Evolutionary conservation across 2,113 vertebrate genomes (phyloP), one percentile per base, ranked within the genome.

Genomic region (Epinephelus lanceolatus): DNA sequence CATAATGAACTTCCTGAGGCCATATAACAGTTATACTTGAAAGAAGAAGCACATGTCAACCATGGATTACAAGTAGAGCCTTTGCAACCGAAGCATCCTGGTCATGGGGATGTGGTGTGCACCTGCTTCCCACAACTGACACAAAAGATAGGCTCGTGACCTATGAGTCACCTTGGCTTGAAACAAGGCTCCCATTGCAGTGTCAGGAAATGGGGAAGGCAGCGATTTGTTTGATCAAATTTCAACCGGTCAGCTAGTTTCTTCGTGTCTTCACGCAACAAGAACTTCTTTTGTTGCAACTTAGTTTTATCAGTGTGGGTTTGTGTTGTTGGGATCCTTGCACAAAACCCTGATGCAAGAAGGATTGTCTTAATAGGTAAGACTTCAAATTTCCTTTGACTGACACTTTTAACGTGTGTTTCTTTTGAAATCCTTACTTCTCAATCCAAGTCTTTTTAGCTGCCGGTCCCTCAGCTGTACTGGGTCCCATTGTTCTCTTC

Each of bases 361-460:
- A 37, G 6, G 6, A 6, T 37, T 37, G 33, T 37, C 33, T 8
- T 37, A 37, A 37, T 37, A 7, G 33, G 11, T 8, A 45, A 45
- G 42, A 45, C 42, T 45, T 45, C 9, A 10, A 45, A 45, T 2
- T 45, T 45, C 9, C 42, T 12, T 45, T 45, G 14, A 40, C 10
- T 27, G 13, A 53, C 56, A 62, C 42, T 45, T 53, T 25, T 66
- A 0, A 2, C 15, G 3, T 42, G 47, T 10, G 2, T 3, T 30
- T 14, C 55, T 2, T 78, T 11, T 30, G 10, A 15, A 53, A 19
- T 37, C 75, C 97, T 97, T 96, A 99, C 98, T 99, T 99, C 80
- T 96, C 97, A 93, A 97, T 89, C 97, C 98, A 99, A 1, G 97
- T 96, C 69, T 99, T 99, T 95, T 98, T 99, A 70, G 91, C 15